phyloP scores from a whole-genome alignment of 2,113 vertebrate species.

The human region GRCh38 chr16:18549501-18550000 shows the following conservation, averaged over 20 bases:
- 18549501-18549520: constrained; percentile 83
- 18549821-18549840: background rate
- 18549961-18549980: too few relatives aligned
- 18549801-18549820: background rate
- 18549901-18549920: too few relatives aligned
- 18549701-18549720: background rate
- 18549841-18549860: background rate
- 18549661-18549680: background rate
- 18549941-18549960: too few relatives aligned
- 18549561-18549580: constrained; percentile 87
- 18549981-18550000: too few relatives aligned
- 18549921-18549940: too few relatives aligned
- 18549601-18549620: constrained; percentile 93
- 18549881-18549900: too few relatives aligned
- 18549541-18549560: constrained; percentile 88
- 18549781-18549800: fast-evolving
- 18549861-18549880: too few relatives aligned
- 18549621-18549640: constrained; percentile 90
- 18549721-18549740: background rate
- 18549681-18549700: background rate
- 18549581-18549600: constrained; percentile 94
- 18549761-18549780: background rate
- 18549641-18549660: background rate
- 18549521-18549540: constrained; percentile 93
- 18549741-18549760: background rate